These are phyloP conservation scores for Eilema griseolum DNA, from an alignment of 2,888 invertebrate genomes.

Conservation along the genomic window DNA sequence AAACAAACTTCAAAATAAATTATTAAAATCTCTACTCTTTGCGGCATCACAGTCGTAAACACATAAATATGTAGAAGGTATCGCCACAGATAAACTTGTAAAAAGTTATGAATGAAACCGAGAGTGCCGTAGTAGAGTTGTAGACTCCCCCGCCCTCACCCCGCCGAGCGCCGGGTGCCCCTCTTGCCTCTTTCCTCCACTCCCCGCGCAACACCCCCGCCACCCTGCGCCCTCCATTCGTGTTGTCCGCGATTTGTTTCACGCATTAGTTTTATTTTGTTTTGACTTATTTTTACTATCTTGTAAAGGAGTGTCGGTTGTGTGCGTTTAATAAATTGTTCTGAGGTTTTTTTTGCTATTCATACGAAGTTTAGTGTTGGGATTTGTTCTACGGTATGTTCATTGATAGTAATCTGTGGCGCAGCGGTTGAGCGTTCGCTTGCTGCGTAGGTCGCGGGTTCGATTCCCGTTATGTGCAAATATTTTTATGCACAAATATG, in stretches of 20 bases:
- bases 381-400: neutral
- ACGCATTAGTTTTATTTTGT: slow-evolving; percentile 85
- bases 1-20: slow-evolving; percentile 16
- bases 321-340: slow-evolving; percentile 28
- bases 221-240: slow-evolving; percentile 56
- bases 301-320: slow-evolving; percentile 48
- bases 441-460: neutral
- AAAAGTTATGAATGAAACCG: slow-evolving; percentile 88
- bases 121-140: slow-evolving; percentile 86
- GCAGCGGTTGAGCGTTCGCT: neutral
- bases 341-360: slow-evolving; percentile 24
- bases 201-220: slow-evolving; percentile 49
- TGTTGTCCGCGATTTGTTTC: slow-evolving; percentile 71
- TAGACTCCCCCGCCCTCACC: slow-evolving; percentile 63
- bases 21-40: slow-evolving; percentile 64
- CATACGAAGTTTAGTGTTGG: neutral
- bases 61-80: slow-evolving; percentile 86
- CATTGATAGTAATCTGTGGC: neutral
- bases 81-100: slow-evolving; percentile 86
- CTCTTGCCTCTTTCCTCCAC: slow-evolving; percentile 53
- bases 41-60: slow-evolving; percentile 76
- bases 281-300: slow-evolving; percentile 73
- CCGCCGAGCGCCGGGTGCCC: slow-evolving; percentile 43
- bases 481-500: neutral
- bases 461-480: neutral